Evolutionary conservation across 2,113 vertebrate genomes (phyloP), one percentile per base, ranked within the genome.

Genomic region (Cyphomyrus plagiostoma): DNA sequence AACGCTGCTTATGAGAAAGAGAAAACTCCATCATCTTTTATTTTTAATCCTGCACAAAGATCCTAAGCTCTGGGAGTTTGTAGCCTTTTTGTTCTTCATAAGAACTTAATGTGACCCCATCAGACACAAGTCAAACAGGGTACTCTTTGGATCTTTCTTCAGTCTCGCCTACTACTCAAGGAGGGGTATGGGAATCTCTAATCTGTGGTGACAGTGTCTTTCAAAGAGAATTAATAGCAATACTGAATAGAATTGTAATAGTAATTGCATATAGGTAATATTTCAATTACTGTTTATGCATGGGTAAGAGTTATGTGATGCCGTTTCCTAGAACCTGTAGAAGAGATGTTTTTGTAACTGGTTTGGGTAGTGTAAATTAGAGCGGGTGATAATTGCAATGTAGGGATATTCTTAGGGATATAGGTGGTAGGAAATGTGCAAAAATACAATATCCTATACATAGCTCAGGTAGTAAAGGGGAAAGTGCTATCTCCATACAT

Each of bases 401-500:
- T 70, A 30, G 62, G 62, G 62, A 70, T 70, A 70, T 30, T 70
- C 10, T 30, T 70, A 70, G 10, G n/a, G 62, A 70, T 70, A 70
- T 70, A 26, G 62, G 10, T 30, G n/a, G 17, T 10, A 66, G n/a
- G 23, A 26, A 62, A 26, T n/a, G n/a, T 66, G 10, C 10, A 26
- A 70, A 70, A 13, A 70, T 70, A 11, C 62, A 70, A 70, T 30
- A 70, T 70, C 62, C 62, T 26, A 39, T 83, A 4, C 77, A 83
- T 39, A 91, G 89, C 91, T 90, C 88, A 80, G 17, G 58, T 90
- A 89, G 35, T 35, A 35, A 35, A 35, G 86, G 82, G 90, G 77
- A 39, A 90, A 88, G 85, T 70, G n/a, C 58, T 15, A 35, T 88
- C 82, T 49, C 87, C 87, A 83, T 53, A 88, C 82, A 82, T 91